These are phyloP conservation scores for Tyria jacobaeae DNA, from an alignment of 2,888 invertebrate species.

Conservation along the genomic window DNA sequence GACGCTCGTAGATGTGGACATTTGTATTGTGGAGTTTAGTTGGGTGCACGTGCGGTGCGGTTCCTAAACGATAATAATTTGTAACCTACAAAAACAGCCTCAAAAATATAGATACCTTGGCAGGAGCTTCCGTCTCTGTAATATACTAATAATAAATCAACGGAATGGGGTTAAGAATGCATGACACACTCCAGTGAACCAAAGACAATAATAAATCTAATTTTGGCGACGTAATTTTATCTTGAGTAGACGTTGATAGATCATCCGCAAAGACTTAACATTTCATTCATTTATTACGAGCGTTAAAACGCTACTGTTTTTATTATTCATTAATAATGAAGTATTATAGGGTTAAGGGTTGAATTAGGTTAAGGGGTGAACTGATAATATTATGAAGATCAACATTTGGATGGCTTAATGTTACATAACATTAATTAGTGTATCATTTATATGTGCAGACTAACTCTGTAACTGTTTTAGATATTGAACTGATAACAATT, in stretches of 20 bases:
- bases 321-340: slow-evolving; percentile 51
- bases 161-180: slow-evolving; percentile 64
- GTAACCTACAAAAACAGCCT: too few species aligned
- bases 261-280: slow-evolving; percentile 62
- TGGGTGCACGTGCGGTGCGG: too few species aligned
- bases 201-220: slow-evolving; percentile 75
- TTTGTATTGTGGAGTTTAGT: too few species aligned
- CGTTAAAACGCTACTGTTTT: slow-evolving; percentile 57
- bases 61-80: too few species aligned
- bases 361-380: slow-evolving; percentile 28
- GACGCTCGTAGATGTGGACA: too few species aligned
- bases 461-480: too few species aligned
- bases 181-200: slow-evolving; percentile 64
- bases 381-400: slow-evolving; percentile 2
- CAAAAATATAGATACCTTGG: neutral
- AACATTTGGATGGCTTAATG: too few species aligned
- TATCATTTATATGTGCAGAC: neutral
- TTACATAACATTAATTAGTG: neutral
- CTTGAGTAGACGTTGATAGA: slow-evolving; percentile 70
- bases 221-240: slow-evolving; percentile 55
- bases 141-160: slow-evolving; percentile 62
- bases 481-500: too few species aligned
- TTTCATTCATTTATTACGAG: slow-evolving; percentile 71
- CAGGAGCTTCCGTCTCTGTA: neutral
- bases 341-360: slow-evolving; percentile 37